These are phyloP conservation scores for Drosophila rellima DNA, from an alignment of 2,888 invertebrate genomes.

Conservation along the genomic window DNA sequence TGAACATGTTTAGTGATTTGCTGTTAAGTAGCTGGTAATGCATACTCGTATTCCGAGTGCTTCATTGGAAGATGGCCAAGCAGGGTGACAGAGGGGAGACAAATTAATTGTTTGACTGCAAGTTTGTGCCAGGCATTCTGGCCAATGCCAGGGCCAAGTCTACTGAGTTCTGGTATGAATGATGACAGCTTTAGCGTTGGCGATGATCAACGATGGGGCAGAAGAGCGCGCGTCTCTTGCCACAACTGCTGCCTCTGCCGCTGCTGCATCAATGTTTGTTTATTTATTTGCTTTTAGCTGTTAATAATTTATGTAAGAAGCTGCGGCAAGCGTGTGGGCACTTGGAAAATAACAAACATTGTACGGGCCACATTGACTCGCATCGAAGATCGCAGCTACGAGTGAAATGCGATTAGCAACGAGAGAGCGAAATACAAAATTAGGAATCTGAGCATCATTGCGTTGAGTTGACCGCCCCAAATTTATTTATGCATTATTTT, in stretches of 20 bases:
- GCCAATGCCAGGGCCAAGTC: conserved; percentile 61
- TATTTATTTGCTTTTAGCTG: conserved; percentile 80
- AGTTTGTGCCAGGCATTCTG: conserved; percentile 33
- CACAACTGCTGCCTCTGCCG: conserved; percentile 8
- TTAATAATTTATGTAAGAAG: conserved; percentile 82
- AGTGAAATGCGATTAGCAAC: conserved; percentile 47
- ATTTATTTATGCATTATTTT: conserved; percentile 8
- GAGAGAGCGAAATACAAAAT: conserved; percentile 35
- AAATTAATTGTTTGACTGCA: conserved; percentile 62
- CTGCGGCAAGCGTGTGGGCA: conserved; percentile 74
- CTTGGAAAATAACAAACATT: conserved; percentile 79
- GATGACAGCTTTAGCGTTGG: conserved; percentile 78
- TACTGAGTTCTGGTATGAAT: conserved; percentile 49
- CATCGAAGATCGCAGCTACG: conserved; percentile 7
- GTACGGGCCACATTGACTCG: conserved; percentile 21
- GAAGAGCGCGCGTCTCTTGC: conserved; percentile 11
- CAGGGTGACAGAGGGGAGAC: conserved; percentile 8
- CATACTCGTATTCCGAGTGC: conserved; percentile 35
- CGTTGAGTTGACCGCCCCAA: conserved; percentile 32
- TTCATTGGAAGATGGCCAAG: background rate
- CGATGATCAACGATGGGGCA: conserved; percentile 74
- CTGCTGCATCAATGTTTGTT: conserved; percentile 68
- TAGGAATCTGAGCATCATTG: conserved; percentile 33
- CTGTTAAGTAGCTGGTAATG: conserved; percentile 82
- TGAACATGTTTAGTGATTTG: conserved; percentile 81